phyloP scores from a whole-genome alignment of 92 coral and sea anemone species.

The Chrysogorgia sp. region DNA sequence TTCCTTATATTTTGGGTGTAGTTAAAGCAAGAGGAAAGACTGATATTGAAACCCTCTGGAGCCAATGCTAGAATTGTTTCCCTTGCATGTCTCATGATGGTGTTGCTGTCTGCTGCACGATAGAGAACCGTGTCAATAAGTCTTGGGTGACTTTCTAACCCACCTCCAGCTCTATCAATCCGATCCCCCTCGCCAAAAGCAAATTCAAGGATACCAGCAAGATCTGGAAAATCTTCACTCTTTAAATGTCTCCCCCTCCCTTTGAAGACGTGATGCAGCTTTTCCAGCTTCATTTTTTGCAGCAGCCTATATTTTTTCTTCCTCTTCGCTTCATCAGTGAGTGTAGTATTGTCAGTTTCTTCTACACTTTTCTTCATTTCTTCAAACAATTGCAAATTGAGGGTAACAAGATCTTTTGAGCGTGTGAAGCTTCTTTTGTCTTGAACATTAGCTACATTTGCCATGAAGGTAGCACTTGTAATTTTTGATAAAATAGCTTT shows the following conservation, averaged over 20 bases:
- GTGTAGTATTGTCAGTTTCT: too few species aligned
- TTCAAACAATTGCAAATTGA: conserved; percentile 27
- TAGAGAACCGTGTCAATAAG: conserved; percentile 40
- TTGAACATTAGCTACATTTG: conserved; percentile 35
- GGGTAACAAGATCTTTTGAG: background rate
- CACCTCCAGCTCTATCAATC: conserved; percentile 41
- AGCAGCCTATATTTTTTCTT: conserved; percentile 48
- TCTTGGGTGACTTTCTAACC: conserved; percentile 60
- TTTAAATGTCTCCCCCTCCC: conserved; percentile 57
- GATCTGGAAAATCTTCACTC: conserved; percentile 56
- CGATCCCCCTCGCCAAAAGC: conserved; percentile 51
- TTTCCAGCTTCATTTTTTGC: conserved; percentile 52
- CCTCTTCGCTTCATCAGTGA: background rate
- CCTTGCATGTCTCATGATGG: too few species aligned
- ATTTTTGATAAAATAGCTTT: conserved; percentile 32
- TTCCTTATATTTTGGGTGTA: conserved; percentile 64
- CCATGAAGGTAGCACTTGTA: too few species aligned
- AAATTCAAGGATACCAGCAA: conserved; percentile 35
- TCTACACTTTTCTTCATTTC: conserved; percentile 23
- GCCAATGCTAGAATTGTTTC: too few species aligned
- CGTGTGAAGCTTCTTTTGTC: background rate
- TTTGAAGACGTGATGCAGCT: conserved; percentile 58
- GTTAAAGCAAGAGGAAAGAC: too few species aligned
- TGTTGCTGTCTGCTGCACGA: conserved; percentile 31
- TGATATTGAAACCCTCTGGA: too few species aligned